Percentiles rank a stretch among this genome's conserved stretches.
Conservation (phyloP, 2,797 vertebrate species). For the Fistularia tabacaria region DNA sequence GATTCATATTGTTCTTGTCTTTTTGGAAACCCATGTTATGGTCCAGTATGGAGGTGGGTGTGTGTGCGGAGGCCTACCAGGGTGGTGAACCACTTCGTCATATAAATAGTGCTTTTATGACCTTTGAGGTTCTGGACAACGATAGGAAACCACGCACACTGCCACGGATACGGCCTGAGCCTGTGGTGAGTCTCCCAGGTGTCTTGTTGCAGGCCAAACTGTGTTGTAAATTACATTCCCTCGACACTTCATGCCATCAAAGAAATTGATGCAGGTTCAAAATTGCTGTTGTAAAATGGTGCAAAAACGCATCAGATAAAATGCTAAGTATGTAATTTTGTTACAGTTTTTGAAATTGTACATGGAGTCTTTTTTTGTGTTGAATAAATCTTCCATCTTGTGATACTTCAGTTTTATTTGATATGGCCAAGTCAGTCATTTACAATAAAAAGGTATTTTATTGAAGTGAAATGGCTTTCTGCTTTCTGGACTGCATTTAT, state of each 20-base stretch:
- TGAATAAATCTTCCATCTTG: no score
- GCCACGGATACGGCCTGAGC: slow-evolving; percentile 85
- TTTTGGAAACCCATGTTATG: slow-evolving; percentile 3
- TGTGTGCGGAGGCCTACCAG: slow-evolving; percentile 91
- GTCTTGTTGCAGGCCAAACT: background rate
- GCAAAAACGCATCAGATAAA: no score
- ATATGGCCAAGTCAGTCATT: no score
- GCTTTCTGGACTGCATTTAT: no score
- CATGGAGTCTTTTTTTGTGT: no score
- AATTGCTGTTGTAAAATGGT: no score
- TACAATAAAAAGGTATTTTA: no score
- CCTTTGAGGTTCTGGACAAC: slow-evolving; percentile 86
- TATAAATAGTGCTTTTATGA: slow-evolving; percentile 98
- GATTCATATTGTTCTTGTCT: background rate
- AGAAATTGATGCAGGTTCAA: no score
- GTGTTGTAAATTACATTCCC: background rate
- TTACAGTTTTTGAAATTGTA: background rate
- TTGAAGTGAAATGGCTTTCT: no score
- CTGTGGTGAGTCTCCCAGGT: slow-evolving; percentile 77
- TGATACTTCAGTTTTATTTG: no score
- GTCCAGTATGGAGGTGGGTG: slow-evolving; percentile 94
- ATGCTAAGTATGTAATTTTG: no score
- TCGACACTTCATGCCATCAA: no score
- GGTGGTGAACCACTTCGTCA: slow-evolving; percentile 82
- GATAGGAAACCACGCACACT: slow-evolving; percentile 78